Evolutionary conservation across 2,888 invertebrate genomes (phyloP), one percentile per base, ranked within the genome.

Genomic region (Drosophila dives): DNA sequence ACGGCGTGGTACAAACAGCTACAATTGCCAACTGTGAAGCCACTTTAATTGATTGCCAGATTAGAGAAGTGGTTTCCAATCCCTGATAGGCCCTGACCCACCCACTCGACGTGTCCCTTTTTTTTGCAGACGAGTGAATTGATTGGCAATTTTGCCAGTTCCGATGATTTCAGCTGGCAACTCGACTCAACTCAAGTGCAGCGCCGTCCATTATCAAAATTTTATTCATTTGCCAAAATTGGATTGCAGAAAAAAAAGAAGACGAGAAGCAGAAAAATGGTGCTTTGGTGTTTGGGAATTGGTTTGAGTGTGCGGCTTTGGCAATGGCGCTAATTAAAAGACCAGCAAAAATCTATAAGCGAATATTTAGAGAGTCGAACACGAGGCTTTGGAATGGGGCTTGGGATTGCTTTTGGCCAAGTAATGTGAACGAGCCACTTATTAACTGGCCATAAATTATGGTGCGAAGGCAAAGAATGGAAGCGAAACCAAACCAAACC

Each of bases 291-390:
- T 12, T 10, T 2, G 42, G 62, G 42, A 32, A 38, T 69, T 59
- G 62, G 65, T 60, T 63, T 76, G 36, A 64, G 77, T 68, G 64
- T 65, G 71, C 67, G 62, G 61, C 56, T 67, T 70, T 75, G 78
- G 78, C 76, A 75, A 72, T 85, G 85, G 85, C 75, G 83, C 85
- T 83, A 85, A 83, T 83, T 83, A 83, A 83, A 83, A 83, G 83
- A 64, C 72, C 74, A 64, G 62, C 32, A 26, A 38, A 56, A 66
- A 54, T 62, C 40, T 49, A 29, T 55, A 34, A 60, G 64, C 36
- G 42, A 64, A 53, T 38, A 59, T n/a, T 29, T 20, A 29, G 15
- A 29, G 40, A 40, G 42, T 1, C 10, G 38, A 17, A 38, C 8
- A 17, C 17, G 17, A 11, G 38, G 1, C 12, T n/a, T 32, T 26